A percentile compares a stretch with the other conserved stretches of the same genome.
Conservation (phyloP, 2,797 vertebrate species). For the Argyrosomus regius region DNA sequence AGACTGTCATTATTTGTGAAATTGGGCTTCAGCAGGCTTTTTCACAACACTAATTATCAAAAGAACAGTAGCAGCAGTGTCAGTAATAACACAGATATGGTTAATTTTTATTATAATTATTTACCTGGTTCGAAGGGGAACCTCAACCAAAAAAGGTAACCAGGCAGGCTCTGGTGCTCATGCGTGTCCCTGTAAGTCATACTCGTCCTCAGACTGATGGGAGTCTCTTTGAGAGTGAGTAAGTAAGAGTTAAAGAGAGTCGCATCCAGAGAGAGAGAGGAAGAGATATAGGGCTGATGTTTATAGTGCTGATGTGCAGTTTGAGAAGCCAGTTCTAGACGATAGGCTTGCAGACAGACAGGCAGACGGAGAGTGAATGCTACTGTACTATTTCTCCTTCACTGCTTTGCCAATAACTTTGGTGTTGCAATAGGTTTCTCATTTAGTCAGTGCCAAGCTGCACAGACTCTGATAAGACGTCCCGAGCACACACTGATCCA, state of each 20-base stretch:
- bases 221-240: constrained; percentile 23
- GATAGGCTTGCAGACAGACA: constrained; percentile 49
- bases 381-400: constrained; percentile 72
- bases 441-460: constrained; percentile 77
- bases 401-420: constrained; percentile 71
- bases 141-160: neutral
- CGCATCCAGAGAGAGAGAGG: neutral
- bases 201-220: constrained; percentile 14
- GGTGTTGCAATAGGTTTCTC: constrained; percentile 71
- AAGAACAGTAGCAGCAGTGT: neutral
- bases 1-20: neutral
- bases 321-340: constrained; percentile 46
- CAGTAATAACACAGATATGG: neutral
- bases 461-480: constrained; percentile 76
- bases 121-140: neutral
- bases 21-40: neutral
- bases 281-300: constrained; percentile 51
- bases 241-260: constrained; percentile 30
- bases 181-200: constrained; percentile 9
- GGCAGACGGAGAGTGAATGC: constrained; percentile 45
- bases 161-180: neutral
- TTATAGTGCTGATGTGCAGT: constrained; percentile 68
- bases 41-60: constrained; percentile 10
- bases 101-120: neutral
- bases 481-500: constrained; percentile 64